A percentile compares a stretch with the other conserved stretches of the same genome.
phyloP scores from a whole-genome alignment of 2,113 vertebrate genomes.

The Cercopithecus mona region DNA sequence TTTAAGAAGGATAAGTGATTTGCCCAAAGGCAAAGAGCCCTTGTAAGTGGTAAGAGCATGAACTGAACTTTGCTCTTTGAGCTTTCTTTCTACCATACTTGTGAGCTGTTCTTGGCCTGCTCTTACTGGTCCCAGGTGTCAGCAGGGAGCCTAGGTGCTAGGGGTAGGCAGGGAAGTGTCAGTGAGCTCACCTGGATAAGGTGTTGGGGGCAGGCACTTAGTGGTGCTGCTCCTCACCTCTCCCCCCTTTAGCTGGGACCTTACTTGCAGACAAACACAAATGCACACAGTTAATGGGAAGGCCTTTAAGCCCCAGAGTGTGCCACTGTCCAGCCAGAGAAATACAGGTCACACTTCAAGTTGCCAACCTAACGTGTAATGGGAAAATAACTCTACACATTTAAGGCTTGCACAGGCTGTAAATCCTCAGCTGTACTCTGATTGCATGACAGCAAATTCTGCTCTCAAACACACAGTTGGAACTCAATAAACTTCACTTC shows the following conservation, averaged over 20 bases:
- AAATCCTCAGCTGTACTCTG: constrained; percentile 50
- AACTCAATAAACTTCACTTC: constrained; percentile 59
- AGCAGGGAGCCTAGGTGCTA: background rate
- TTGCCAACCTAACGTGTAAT: constrained; percentile 1
- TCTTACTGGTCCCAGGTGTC: background rate
- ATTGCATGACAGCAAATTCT: constrained; percentile 33
- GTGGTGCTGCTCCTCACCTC: background rate
- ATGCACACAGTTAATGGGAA: background rate
- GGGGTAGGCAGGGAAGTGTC: background rate
- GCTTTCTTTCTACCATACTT: background rate
- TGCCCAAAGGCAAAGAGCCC: background rate
- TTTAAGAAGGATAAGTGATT: background rate
- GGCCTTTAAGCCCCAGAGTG: background rate
- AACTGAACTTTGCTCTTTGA: background rate
- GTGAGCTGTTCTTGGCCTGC: background rate
- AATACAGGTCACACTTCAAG: constrained; percentile 18
- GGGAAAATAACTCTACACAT: background rate
- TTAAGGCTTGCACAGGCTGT: constrained; percentile 24
- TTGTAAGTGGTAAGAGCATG: background rate
- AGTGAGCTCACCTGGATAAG: background rate
- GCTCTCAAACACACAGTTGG: constrained; percentile 36
- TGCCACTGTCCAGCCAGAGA: background rate
- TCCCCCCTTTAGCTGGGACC: background rate
- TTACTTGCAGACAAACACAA: background rate
- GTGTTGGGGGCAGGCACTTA: background rate